Conservation (phyloP, 2,888 invertebrate species). For the Pollenia labialis region DNA sequence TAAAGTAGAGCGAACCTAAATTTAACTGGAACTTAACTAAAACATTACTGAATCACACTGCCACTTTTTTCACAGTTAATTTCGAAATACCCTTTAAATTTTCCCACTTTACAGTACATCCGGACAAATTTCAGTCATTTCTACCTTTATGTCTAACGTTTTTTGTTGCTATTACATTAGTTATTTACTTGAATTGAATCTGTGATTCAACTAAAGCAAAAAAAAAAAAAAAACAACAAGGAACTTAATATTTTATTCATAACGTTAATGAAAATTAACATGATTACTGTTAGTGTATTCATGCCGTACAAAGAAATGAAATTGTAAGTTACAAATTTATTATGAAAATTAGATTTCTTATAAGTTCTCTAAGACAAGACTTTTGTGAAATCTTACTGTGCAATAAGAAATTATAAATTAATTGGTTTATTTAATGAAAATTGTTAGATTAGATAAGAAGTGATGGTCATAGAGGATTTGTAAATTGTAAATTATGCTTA, state of each 20-base stretch:
- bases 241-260: slow-evolving; percentile 67
- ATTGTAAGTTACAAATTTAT: slow-evolving; percentile 18
- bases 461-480: neutral
- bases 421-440: slow-evolving; percentile 23
- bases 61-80: too few relatives aligned
- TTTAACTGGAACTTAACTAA: too few relatives aligned
- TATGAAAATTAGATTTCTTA: slow-evolving; percentile 56
- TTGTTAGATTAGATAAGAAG: slow-evolving; percentile 1
- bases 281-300: slow-evolving; percentile 45
- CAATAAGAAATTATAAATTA: slow-evolving; percentile 29
- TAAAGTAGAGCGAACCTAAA: too few relatives aligned
- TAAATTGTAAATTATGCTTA: neutral
- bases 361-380: neutral
- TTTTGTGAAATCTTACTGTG: slow-evolving; percentile 1
- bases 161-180: slow-evolving; percentile 19
- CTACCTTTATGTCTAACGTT: neutral
- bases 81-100: neutral
- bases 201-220: neutral
- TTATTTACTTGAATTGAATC: slow-evolving; percentile 42
- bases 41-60: too few relatives aligned
- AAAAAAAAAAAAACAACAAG: neutral
- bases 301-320: slow-evolving; percentile 3
- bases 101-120: neutral
- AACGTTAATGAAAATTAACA: slow-evolving; percentile 64
- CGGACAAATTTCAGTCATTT: neutral